phyloP scores from a whole-genome alignment of 2,888 invertebrate genomes.

The Aspidiotus rigidus region DNA sequence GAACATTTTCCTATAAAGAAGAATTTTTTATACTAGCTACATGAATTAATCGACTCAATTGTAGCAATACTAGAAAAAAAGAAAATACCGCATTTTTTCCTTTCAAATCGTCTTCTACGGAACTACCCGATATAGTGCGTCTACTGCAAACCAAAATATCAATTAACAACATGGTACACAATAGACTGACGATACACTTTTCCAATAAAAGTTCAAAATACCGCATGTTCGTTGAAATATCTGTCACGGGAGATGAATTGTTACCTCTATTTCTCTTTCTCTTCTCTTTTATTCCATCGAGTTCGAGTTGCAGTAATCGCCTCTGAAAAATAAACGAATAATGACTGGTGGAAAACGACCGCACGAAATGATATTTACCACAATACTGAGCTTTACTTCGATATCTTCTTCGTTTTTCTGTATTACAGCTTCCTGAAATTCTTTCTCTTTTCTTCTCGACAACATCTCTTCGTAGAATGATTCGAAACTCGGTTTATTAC shows the following conservation, averaged over 20 bases:
- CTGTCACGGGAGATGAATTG: background rate
- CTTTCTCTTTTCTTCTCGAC: slow-evolving; percentile 56
- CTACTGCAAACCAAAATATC: background rate
- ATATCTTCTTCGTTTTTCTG: slow-evolving; percentile 57
- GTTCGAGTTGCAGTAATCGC: slow-evolving; percentile 34
- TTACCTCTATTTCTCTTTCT: slow-evolving; percentile 23
- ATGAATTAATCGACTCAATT: no score
- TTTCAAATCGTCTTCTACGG: background rate
- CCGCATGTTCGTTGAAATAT: background rate
- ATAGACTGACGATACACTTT: no score
- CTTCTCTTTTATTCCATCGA: slow-evolving; percentile 35
- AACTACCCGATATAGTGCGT: background rate
- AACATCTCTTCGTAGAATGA: slow-evolving; percentile 92
- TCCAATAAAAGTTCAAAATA: background rate
- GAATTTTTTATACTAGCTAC: no score
- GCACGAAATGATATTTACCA: no score
- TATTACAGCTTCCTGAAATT: slow-evolving; percentile 54
- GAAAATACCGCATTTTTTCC: background rate
- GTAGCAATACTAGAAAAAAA: no score
- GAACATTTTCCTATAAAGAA: no score
- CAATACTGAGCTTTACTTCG: slow-evolving; percentile 45
- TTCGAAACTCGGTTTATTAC: slow-evolving; percentile 68
- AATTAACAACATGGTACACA: no score
- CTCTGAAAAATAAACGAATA: slow-evolving; percentile 24
- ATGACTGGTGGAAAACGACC: no score